Conservation (phyloP, 2,888 invertebrate species). For the Fissipunctia ypsillon region DNA sequence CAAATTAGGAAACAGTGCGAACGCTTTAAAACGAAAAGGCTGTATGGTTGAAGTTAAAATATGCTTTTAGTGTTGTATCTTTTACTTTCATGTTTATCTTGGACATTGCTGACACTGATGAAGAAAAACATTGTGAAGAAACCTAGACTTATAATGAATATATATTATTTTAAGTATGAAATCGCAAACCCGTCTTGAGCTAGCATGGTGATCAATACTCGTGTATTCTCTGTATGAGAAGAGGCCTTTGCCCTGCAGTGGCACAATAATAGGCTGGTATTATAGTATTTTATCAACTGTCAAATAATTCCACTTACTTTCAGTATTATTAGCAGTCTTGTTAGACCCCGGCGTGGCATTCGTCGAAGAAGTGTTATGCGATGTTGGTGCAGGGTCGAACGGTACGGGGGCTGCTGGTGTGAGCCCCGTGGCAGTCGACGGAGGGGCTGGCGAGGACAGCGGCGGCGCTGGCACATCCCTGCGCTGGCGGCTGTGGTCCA, state of each 20-base stretch:
- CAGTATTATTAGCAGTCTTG: slow-evolving; percentile 50
- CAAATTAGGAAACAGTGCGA: not conserved
- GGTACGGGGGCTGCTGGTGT: slow-evolving; percentile 1
- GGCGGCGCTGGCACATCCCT: slow-evolving; percentile 44
- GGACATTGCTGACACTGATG: not conserved
- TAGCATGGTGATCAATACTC: no score
- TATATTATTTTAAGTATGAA: no score
- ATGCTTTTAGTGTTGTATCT: not conserved
- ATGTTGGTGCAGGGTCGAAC: not conserved
- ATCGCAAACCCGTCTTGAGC: no score
- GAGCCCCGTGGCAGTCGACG: not conserved
- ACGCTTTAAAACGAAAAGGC: not conserved
- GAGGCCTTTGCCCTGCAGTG: no score
- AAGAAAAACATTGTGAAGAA: not conserved
- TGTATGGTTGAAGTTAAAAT: not conserved
- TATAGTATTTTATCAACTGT: not conserved
- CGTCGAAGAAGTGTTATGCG: slow-evolving; percentile 11
- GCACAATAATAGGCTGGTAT: no score
- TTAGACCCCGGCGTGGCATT: slow-evolving; percentile 55
- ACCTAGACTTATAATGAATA: no score
- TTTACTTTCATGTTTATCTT: not conserved
- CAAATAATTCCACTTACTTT: slow-evolving; percentile 62
- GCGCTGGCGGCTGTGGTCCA: slow-evolving; percentile 62
- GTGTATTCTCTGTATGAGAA: no score
- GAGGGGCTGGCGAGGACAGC: not conserved